phyloP scores from a whole-genome alignment of 37 sponge, comb jelly and placozoan species.

The Ephydatia muelleri region DNA sequence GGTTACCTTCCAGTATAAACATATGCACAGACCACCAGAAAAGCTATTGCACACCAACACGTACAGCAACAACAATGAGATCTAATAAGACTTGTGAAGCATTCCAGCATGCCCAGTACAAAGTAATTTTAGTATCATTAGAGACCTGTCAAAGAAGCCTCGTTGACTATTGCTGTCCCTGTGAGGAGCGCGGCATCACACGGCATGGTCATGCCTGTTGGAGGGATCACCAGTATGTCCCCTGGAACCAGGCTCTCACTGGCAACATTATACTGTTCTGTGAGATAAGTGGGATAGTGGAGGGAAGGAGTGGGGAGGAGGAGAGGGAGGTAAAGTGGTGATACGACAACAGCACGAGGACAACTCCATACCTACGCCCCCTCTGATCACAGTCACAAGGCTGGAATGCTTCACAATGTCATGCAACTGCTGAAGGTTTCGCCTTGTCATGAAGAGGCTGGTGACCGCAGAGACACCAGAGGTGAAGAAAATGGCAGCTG shows the following conservation, averaged over 20 bases:
- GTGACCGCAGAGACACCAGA: constrained; percentile 52
- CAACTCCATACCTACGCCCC: constrained; percentile 34
- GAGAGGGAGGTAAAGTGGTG: neutral
- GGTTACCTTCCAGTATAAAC: too few species aligned
- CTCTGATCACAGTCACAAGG: constrained; percentile 43
- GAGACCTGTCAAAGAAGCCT: constrained; percentile 87
- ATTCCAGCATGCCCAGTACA: too few species aligned
- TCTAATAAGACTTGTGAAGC: too few species aligned
- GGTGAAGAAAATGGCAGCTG: constrained; percentile 60
- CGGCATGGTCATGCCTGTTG: constrained; percentile 59
- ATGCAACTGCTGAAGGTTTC: constrained; percentile 49
- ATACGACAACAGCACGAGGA: neutral
- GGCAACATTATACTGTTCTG: constrained; percentile 42
- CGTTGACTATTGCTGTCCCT: constrained; percentile 86
- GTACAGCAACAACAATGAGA: too few species aligned
- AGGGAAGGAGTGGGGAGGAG: neutral
- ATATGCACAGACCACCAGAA: too few species aligned
- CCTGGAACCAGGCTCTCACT: constrained; percentile 76
- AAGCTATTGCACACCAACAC: too few species aligned
- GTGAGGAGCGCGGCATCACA: constrained; percentile 90
- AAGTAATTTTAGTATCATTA: neutral
- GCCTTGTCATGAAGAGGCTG: constrained; percentile 60
- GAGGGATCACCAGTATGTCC: constrained; percentile 80
- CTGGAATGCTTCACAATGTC: constrained; percentile 52
- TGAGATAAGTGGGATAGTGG: neutral